Evolutionary conservation across 2,113 vertebrate genomes (phyloP).

Genomic region (Laticauda colubrina): DNA sequence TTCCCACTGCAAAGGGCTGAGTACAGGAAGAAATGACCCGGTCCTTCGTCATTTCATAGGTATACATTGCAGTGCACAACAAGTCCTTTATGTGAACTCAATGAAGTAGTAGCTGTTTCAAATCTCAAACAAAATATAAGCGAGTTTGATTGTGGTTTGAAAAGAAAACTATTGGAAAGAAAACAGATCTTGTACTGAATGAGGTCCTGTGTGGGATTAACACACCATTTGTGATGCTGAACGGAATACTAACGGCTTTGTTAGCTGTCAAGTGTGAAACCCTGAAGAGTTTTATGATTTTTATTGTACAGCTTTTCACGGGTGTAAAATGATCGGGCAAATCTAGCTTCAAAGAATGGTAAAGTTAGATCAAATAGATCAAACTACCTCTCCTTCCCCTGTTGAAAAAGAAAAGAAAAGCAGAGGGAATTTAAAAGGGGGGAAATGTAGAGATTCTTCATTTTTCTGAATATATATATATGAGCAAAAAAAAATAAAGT

Average conservation of each 20-base stretch:
- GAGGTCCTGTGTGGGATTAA: constrained; percentile 37
- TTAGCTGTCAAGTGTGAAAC: neutral
- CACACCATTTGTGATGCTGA: constrained; percentile 16
- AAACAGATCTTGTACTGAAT: constrained; percentile 44
- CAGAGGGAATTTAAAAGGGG: neutral
- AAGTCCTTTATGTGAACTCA: constrained; percentile 52
- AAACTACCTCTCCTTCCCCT: neutral
- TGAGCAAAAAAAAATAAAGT: neutral
- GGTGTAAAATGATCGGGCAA: constrained; percentile 14
- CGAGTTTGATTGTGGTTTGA: constrained; percentile 60
- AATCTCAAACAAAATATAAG: constrained; percentile 58
- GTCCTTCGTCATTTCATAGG: neutral
- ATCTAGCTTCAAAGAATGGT: constrained; percentile 21
- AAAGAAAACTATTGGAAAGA: constrained; percentile 58
- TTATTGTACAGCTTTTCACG: constrained; percentile 29
- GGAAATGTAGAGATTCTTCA: neutral
- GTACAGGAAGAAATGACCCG: neutral
- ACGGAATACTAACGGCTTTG: constrained; percentile 44
- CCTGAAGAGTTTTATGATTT: constrained; percentile 9
- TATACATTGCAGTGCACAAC: constrained; percentile 46
- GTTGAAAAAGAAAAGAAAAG: neutral
- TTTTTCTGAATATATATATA: neutral
- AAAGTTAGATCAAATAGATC: neutral
- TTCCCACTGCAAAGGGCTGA: neutral
- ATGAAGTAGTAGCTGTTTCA: constrained; percentile 51